Evolutionary conservation across 53 echinoderm and acorn worm genomes (phyloP), one percentile per base, ranked within the genome.

Genomic region (Crossaster papposus): DNA sequence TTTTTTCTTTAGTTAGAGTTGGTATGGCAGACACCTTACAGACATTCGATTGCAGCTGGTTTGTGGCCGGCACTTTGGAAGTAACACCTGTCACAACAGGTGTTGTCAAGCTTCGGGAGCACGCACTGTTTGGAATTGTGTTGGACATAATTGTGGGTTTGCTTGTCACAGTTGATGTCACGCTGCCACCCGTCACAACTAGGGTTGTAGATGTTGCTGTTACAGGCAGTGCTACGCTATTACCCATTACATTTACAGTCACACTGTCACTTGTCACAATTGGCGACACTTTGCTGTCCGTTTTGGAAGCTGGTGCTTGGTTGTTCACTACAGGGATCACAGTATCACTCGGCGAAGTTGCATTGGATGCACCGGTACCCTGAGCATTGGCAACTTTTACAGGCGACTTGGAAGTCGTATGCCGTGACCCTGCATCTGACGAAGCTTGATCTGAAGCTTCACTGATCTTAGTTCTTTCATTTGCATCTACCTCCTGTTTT

Each of bases 391-490:
- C 29, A 2, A 71, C 85, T 24, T 29, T 85, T 30, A 73, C 30
- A 2, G 80, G 80, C n/a, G 51, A 51, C 28, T 80, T 85, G 0
- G 32, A 54, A 0, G 51, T 10, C 18, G 22, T 53, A 23, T 54
- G 30, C 54, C 73, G 72, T 51, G 54, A 53, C 13, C 52, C 73
- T 30, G 53, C 4, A 10, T 50, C 51, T 23, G 17, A 53, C 6
- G 38, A 85, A 2, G 15, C 28, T 83, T 68, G 83, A 26, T 33
- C 28, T 18, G 30, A 22, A 5, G 8, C 8, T 73, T 32, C 51
- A 52, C 20, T 18, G 12, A 31, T 30, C 31, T 85, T 32, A 85
- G 54, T 85, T 53, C 51, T 73, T 52, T 85, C 85, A 30, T 30
- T 30, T 54, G n/a, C 37, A 22, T 70, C 36, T 52, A n/a, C 20